Percentiles rank a stretch among this genome's conserved stretches.
Conservation (phyloP, 2,797 vertebrate species). For the Eulemur coronatus region DNA sequence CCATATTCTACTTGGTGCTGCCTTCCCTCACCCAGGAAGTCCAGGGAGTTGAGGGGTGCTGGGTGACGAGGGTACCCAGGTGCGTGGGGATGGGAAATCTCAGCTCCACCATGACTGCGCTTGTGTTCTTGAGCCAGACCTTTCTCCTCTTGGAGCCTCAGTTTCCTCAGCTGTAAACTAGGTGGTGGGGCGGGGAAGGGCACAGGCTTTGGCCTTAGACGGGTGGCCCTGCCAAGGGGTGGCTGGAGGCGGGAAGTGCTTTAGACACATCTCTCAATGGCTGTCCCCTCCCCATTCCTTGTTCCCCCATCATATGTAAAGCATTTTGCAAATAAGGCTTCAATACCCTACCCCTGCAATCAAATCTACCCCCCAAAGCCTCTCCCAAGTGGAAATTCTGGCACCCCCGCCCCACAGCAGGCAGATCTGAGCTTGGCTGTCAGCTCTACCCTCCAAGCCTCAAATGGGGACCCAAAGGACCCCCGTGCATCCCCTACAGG, state of each 20-base stretch:
- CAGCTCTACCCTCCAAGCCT: neutral
- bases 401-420: accelerated
- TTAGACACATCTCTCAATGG: neutral
- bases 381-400: neutral
- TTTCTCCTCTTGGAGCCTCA: neutral
- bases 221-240: neutral
- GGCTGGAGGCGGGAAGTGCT: neutral
- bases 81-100: neutral
- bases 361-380: neutral
- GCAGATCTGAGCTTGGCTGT: neutral
- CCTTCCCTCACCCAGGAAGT: neutral
- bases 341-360: neutral
- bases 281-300: neutral
- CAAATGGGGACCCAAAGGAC: neutral
- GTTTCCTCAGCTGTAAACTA: neutral
- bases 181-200: neutral
- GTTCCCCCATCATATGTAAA: neutral
- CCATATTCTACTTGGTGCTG: neutral
- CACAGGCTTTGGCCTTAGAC: neutral
- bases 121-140: neutral
- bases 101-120: neutral
- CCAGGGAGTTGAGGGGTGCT: neutral
- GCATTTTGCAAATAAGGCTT: slow-evolving; percentile 2
- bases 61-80: neutral
- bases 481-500: neutral